Conservation (phyloP, 2,113 vertebrate species). For the Myrmecophaga tridactyla region DNA sequence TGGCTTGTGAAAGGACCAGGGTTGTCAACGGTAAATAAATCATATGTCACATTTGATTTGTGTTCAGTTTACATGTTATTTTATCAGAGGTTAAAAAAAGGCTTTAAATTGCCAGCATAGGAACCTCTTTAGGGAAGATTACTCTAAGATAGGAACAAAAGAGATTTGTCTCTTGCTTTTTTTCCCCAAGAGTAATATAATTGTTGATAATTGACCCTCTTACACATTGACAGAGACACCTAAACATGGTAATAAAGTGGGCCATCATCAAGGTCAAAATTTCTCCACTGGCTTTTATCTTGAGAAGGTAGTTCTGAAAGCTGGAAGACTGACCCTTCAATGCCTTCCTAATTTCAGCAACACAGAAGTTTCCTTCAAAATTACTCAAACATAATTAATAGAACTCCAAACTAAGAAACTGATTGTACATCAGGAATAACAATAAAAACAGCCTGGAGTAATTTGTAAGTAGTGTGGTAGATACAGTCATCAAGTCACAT, state of each 20-base stretch:
- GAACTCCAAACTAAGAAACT: background rate
- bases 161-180: background rate
- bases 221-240: background rate
- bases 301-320: slow-evolving; percentile 13
- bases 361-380: slow-evolving; percentile 8
- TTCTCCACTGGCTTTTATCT: background rate
- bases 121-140: slow-evolving; percentile 15
- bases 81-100: slow-evolving; percentile 17
- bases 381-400: slow-evolving; percentile 33
- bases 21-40: slow-evolving; percentile 41
- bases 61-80: slow-evolving; percentile 33
- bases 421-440: slow-evolving; percentile 9
- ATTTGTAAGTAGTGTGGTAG: background rate
- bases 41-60: slow-evolving; percentile 34
- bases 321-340: background rate
- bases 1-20: slow-evolving; percentile 10
- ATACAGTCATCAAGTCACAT: background rate
- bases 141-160: slow-evolving; percentile 25
- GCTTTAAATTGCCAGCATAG: background rate
- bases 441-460: slow-evolving; percentile 23
- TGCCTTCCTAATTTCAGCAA: background rate
- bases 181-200: background rate
- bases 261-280: background rate
- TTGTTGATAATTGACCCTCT: background rate
- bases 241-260: background rate